Evolutionary conservation across 2,888 invertebrate species (phyloP).

Genomic region (Tachina lurida): DNA sequence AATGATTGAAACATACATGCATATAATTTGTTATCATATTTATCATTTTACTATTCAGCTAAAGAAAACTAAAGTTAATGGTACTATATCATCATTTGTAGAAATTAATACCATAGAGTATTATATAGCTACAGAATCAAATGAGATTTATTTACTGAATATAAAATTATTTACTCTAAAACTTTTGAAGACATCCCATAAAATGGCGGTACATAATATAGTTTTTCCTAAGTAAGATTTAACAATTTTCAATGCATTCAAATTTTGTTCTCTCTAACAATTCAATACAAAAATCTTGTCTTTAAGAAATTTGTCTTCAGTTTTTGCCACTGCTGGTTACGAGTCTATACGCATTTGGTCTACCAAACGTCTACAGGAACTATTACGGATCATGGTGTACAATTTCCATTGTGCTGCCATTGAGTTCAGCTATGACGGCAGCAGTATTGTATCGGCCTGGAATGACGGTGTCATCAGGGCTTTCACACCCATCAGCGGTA

Average conservation of each 20-base stretch:
- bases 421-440: slow-evolving; percentile 90
- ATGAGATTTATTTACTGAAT: slow-evolving; percentile 92
- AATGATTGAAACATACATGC: neutral
- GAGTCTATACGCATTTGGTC: slow-evolving; percentile 95
- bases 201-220: slow-evolving; percentile 90
- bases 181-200: slow-evolving; percentile 92
- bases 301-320: slow-evolving; percentile 89
- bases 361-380: slow-evolving; percentile 88
- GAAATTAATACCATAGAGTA: slow-evolving; percentile 85
- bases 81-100: slow-evolving; percentile 90
- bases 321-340: slow-evolving; percentile 93
- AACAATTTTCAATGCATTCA: neutral
- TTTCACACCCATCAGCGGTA: slow-evolving; percentile 92
- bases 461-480: slow-evolving; percentile 92
- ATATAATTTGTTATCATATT: neutral
- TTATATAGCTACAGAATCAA: slow-evolving; percentile 89
- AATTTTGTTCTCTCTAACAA: neutral
- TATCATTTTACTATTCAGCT: slow-evolving; percentile 82
- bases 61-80: slow-evolving; percentile 85
- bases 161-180: slow-evolving; percentile 87
- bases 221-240: slow-evolving; percentile 90
- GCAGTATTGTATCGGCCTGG: slow-evolving; percentile 92
- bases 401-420: slow-evolving; percentile 93
- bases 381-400: slow-evolving; percentile 92
- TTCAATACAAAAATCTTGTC: neutral